Evolutionary conservation across 1,140 invertebrate genomes (phyloP), one percentile per base, ranked within the genome.

Genomic region (Drosophila oshimai): DNA sequence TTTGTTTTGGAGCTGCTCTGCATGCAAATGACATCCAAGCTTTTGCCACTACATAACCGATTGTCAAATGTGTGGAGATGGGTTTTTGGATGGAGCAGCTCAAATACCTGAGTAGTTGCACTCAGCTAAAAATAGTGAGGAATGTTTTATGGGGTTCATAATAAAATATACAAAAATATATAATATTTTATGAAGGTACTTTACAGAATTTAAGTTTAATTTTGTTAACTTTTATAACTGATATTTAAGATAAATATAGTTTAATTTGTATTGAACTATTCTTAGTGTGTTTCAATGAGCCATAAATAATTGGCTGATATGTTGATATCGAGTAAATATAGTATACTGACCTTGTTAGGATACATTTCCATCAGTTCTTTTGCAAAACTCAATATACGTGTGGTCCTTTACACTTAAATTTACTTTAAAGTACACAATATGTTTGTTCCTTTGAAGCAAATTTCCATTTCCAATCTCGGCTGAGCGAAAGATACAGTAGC

Each of bases 11-110:
- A 70, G 57, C 49, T 57, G 46, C 65, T 79, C 41, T 79, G 80
- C 80, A 84, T 84, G 79, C 79, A 84, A 84, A 86, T 84, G 80
- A 79, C 80, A 74, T 54, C 26, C 22, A 60, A 55, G 60, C 54
- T 54, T 51, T 67, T 60, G 68, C 58, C 77, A 80, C 47, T 44
- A 65, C 65, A 61, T 47, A 75, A 71, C 42, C 47, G 70, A 74
- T 58, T 78, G 61, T 31, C 49, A 41, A 58, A 53, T 26, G 58
- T 22, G 26, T 60, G 12, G 39, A 39, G 31, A 24, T 20, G 24
- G 26, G 39, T 15, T 28, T 28, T 36, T 37, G 7, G 26, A 58
- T 58, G 18, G 33, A 3, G n/a, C 17, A 44, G 18, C 9, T 2
- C 3, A 13, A 18, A 31, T 33, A 44, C 36, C 36, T 61, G 12